Percentiles rank a stretch among this genome's conserved stretches.
Conservation (phyloP, 2,888 invertebrate species). For the Nipponacmea schrenckii region DNA sequence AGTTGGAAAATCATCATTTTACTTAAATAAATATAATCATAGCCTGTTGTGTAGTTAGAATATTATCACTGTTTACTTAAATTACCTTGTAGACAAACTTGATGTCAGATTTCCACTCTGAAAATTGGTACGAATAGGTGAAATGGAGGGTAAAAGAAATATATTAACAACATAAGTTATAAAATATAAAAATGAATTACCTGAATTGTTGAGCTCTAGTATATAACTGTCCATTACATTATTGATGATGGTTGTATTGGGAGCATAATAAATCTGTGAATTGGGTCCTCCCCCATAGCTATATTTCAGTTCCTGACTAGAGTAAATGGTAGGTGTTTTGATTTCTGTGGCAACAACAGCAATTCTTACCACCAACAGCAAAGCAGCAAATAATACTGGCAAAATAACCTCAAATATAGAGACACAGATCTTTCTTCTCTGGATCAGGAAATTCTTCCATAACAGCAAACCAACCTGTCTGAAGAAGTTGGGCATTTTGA, state of each 20-base stretch:
- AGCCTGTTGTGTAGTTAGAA: too few relatives aligned
- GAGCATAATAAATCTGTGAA: slow-evolving; percentile 18
- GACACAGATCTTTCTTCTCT: slow-evolving; percentile 45
- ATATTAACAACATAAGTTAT: too few relatives aligned
- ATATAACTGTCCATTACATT: not conserved
- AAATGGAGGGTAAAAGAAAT: too few relatives aligned
- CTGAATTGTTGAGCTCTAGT: not conserved
- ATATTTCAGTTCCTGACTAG: slow-evolving; percentile 14
- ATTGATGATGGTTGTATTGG: slow-evolving; percentile 12
- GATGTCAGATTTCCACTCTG: too few relatives aligned
- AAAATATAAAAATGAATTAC: too few relatives aligned
- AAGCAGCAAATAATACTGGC: slow-evolving; percentile 46
- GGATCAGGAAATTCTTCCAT: slow-evolving; percentile 54
- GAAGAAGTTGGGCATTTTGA: slow-evolving; percentile 17
- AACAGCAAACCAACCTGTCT: slow-evolving; percentile 49
- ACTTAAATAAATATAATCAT: too few relatives aligned
- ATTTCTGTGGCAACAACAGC: slow-evolving; percentile 5
- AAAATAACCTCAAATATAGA: slow-evolving; percentile 51
- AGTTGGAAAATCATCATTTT: too few relatives aligned
- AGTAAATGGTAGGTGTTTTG: not conserved
- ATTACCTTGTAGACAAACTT: too few relatives aligned
- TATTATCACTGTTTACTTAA: too few relatives aligned
- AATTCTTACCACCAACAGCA: slow-evolving; percentile 41
- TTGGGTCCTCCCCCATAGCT: not conserved
- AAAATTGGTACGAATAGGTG: too few relatives aligned